phyloP scores from a whole-genome alignment of 2,888 invertebrate species.

The Sinopyrophorus schimmeli region DNA sequence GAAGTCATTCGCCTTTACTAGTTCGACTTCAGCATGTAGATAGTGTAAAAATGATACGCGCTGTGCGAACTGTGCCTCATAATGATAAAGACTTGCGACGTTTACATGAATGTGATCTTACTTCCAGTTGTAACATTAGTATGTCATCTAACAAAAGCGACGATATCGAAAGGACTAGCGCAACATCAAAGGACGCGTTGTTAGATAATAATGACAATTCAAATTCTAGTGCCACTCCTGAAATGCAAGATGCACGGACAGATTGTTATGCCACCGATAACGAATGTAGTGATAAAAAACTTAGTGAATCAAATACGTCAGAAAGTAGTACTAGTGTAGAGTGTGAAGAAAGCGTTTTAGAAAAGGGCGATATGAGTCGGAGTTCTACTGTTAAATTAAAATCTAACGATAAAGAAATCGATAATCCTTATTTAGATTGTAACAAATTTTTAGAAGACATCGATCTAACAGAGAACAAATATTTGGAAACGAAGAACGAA shows the following conservation, averaged over 20 bases:
- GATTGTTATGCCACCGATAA: conserved; percentile 51
- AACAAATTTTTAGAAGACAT: conserved; percentile 48
- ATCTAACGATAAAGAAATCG: conserved; percentile 28
- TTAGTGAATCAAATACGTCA: conserved; percentile 50
- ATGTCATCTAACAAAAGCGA: conserved; percentile 48
- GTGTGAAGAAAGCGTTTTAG: conserved; percentile 41
- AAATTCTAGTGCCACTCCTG: conserved; percentile 64
- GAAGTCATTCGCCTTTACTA: conserved; percentile 70
- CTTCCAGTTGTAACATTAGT: conserved; percentile 29
- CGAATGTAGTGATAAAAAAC: conserved; percentile 50
- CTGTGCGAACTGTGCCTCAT: conserved; percentile 32
- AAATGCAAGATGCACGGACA: conserved; percentile 56
- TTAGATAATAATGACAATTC: conserved; percentile 64
- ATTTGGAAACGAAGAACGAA: conserved; percentile 47
- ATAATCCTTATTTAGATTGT: conserved; percentile 34
- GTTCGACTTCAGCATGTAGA: conserved; percentile 56
- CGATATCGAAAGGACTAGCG: conserved; percentile 67
- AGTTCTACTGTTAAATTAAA: conserved; percentile 34
- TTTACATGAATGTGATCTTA: conserved; percentile 34
- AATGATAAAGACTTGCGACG: conserved; percentile 33
- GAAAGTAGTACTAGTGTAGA: conserved; percentile 51
- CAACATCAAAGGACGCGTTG: conserved; percentile 71
- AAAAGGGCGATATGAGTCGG: conserved; percentile 33
- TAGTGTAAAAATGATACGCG: conserved; percentile 55
- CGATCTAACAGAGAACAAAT: conserved; percentile 52